Base-by-base conservation (phyloP, 2,797 vertebrate genomes). In the Melanotaenia boesemani region DNA sequence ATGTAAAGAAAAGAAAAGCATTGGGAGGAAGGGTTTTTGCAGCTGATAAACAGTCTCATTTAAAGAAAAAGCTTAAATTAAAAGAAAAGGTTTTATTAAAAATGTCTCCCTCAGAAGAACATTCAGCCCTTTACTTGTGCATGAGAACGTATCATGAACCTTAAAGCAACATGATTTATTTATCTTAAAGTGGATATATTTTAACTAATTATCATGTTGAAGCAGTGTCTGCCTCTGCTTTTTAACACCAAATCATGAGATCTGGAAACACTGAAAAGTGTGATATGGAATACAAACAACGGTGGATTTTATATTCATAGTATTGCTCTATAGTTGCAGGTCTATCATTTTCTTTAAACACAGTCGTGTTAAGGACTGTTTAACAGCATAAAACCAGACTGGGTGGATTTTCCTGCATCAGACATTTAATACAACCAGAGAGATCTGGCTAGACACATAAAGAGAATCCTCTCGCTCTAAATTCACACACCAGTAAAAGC, bases 181-280 rank as follows among this genome's bases (percentile, higher is more conserved):
- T 77, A 68, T 79, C 63, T 63, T 65, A 75, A 70, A 83, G 72
- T 59, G 65, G 55, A 84, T 67, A 62, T 48, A 58, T 87, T 86
- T 81, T 30, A 28, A 72, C 59, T 73, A 69, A 78, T 80, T 65
- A 68, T 85, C 81, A 74, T 69, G 77, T 70, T 32, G 65, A 60
- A 59, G 63, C 13, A 22, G 67, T 6, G 50, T 8, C 55, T 44
- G 61, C 63, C 58, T 72, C 58, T 61, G 63, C 65, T 63, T 24
- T 50, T 9, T n/a, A 18, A 18, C 44, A 48, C 44, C 44, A 20
- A 50, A 22, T 50, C 1, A 50, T n/a, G 48, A 50, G n/a, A 50
- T 9, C 8, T 22, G 9, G 48, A n/a, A 50, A 46, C 16, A 46
- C 44, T 18, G 44, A 20, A 20, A 20, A 46, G 18, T 46, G 18